These are phyloP conservation scores for Macquaria ambigua DNA, from an alignment of 2,113 vertebrate species.

Conservation along the genomic window DNA sequence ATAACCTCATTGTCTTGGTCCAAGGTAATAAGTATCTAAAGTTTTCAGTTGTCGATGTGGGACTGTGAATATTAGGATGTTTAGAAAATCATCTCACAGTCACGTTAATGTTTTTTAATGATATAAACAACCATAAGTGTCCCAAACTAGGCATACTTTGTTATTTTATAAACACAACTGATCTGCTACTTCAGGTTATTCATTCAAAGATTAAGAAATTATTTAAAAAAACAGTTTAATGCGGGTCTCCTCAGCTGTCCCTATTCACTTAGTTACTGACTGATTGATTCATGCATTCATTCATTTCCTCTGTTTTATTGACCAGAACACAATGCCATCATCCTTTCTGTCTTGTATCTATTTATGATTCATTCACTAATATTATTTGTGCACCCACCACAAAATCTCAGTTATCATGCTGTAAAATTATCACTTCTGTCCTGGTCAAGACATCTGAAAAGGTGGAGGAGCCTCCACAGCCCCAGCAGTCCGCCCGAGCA, in stretches of 20 bases:
- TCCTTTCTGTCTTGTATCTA: too few species aligned
- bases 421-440: neutral
- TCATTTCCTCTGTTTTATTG: neutral
- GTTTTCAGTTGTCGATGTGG: too few species aligned
- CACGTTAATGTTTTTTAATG: neutral
- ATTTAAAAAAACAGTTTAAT: too few species aligned
- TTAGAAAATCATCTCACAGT: too few species aligned
- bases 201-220: neutral
- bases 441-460: slow-evolving; percentile 49
- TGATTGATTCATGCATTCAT: too few species aligned
- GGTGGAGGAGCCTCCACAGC: slow-evolving; percentile 20
- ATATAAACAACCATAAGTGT: neutral
- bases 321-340: neutral
- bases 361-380: too few species aligned
- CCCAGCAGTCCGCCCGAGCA: neutral
- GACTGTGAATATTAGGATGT: neutral
- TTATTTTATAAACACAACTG: neutral
- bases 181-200: neutral
- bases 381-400: neutral
- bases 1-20: neutral
- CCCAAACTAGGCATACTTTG: neutral
- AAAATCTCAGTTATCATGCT: neutral
- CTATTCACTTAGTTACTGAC: too few species aligned
- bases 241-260: too few species aligned
- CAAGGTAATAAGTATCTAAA: neutral